Evolutionary conservation across 1,140 invertebrate genomes (phyloP).

Genomic region (Drosophila malerkotliana): DNA sequence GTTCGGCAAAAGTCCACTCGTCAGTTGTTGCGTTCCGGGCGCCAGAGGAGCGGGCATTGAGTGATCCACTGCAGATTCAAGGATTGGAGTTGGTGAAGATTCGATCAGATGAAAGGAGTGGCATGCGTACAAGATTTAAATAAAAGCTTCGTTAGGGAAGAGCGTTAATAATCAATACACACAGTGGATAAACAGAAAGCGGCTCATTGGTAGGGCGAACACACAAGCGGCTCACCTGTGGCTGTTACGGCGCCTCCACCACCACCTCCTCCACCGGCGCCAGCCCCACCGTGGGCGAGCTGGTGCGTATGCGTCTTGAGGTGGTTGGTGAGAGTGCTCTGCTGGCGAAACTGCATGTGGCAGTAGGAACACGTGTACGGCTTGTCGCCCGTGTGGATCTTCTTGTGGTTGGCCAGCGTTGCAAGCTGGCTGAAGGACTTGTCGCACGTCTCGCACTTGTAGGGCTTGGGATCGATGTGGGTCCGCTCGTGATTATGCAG

Average conservation of each 20-base stretch:
- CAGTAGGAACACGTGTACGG: conserved; percentile 83
- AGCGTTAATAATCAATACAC: conserved; percentile 81
- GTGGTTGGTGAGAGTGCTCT: conserved; percentile 82
- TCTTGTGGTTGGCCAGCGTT: conserved; percentile 82
- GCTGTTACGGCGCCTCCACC: conserved; percentile 40
- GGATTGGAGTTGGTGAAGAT: conserved; percentile 9
- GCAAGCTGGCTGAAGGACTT: conserved; percentile 81
- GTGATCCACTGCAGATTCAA: conserved; percentile 66
- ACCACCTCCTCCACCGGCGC: conserved; percentile 36
- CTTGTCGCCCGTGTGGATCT: conserved; percentile 83
- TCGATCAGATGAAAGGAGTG: conserved; percentile 13
- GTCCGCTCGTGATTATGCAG: conserved; percentile 83
- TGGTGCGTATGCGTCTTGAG: conserved; percentile 83
- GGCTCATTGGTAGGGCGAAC: conserved; percentile 77
- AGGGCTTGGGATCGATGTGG: conserved; percentile 83
- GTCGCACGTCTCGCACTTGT: conserved; percentile 82
- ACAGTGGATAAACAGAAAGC: conserved; percentile 79
- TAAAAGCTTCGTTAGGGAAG: conserved; percentile 84
- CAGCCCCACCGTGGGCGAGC: conserved; percentile 40
- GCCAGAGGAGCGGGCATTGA: conserved; percentile 69
- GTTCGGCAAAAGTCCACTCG: conserved; percentile 63
- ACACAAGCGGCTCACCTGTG: conserved; percentile 66
- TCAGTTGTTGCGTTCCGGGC: conserved; percentile 67
- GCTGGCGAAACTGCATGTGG: conserved; percentile 81
- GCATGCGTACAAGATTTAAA: conserved; percentile 84